Conservation (phyloP, 2,113 vertebrate species). For the Prunella fulvescens region DNA sequence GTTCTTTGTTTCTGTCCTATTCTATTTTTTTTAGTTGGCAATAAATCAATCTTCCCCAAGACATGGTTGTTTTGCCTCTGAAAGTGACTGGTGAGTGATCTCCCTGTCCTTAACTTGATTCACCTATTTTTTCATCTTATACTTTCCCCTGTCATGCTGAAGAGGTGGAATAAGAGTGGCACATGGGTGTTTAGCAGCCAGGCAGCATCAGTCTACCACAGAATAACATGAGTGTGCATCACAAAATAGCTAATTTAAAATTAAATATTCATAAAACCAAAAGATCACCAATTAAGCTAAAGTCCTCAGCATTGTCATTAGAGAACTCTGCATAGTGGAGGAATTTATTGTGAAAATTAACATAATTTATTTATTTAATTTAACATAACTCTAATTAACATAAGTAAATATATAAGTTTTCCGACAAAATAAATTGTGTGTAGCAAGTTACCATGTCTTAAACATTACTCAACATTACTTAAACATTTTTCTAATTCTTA, state of each 20-base stretch:
- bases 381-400: not conserved
- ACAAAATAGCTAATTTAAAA: not conserved
- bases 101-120: not conserved
- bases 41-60: not conserved
- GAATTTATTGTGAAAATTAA: not conserved
- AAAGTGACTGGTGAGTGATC: not conserved
- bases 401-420: not conserved
- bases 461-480: too few species aligned
- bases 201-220: not conserved
- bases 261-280: not conserved
- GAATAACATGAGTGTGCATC: not conserved
- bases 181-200: not conserved
- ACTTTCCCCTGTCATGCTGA: not conserved
- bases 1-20: not conserved
- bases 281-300: not conserved
- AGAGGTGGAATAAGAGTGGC: rapidly evolving
- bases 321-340: not conserved
- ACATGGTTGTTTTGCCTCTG: not conserved
- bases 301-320: not conserved
- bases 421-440: not conserved
- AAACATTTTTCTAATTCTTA: not conserved
- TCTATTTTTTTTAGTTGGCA: not conserved
- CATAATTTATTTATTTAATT: not conserved
- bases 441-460: not conserved
- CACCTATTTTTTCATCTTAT: not conserved